Percentiles rank a stretch among this genome's conserved stretches.
These are phyloP conservation scores for Gallinago media DNA, from an alignment of 2,113 vertebrate species.

Conservation along the genomic window DNA sequence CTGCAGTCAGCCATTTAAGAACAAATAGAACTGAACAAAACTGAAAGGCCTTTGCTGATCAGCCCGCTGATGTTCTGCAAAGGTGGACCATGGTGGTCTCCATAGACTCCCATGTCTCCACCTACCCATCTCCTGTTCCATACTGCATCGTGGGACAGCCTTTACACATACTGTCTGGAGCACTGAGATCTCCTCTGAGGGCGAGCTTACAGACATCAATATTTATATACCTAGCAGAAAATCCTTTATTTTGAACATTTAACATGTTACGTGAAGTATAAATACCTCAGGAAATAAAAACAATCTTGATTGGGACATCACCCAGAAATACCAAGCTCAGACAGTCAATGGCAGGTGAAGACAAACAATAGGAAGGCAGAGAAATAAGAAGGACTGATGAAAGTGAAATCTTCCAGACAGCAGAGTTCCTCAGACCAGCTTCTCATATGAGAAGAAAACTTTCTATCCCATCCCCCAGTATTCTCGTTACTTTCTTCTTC, in stretches of 20 bases:
- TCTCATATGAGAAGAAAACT: not conserved
- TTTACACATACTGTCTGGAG: not conserved
- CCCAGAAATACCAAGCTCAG: not conserved
- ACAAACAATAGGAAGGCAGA: not conserved
- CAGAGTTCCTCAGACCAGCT: not conserved
- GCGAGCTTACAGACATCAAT: not conserved
- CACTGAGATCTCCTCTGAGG: too few relatives aligned
- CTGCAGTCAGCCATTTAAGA: not conserved
- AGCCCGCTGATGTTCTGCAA: not conserved
- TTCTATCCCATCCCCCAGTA: not conserved
- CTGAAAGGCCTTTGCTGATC: not conserved
- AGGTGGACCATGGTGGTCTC: not conserved
- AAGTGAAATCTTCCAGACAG: not conserved
- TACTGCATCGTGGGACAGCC: accelerated
- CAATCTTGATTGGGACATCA: not conserved
- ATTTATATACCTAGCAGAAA: not conserved
- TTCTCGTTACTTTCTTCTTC: not conserved
- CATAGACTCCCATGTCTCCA: not conserved
- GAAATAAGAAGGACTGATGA: not conserved
- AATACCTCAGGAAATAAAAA: not conserved
- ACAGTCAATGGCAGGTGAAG: not conserved
- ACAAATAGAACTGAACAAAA: not conserved
- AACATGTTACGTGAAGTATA: not conserved
- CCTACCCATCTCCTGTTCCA: not conserved
- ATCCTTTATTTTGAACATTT: not conserved